phyloP scores from a whole-genome alignment of 1,140 invertebrate genomes.

The Doryteuthis pealeii region DNA sequence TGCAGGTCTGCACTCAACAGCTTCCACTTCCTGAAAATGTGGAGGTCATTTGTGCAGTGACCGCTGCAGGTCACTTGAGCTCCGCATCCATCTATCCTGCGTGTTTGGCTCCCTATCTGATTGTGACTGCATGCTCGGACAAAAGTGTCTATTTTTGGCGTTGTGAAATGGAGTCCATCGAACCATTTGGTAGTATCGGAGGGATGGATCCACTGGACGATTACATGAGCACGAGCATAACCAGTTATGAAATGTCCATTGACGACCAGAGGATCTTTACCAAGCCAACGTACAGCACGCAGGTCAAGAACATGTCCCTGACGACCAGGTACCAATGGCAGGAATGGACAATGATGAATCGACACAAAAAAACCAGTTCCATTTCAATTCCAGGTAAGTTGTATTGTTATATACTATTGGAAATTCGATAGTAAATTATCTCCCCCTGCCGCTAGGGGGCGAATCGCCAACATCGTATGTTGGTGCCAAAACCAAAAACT shows the following conservation, averaged over 20 bases:
- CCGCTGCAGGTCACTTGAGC: conserved; percentile 93
- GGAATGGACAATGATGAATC: conserved; percentile 87
- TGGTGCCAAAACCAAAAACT: too few species aligned
- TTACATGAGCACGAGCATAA: conserved; percentile 19
- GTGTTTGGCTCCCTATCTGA: conserved; percentile 93
- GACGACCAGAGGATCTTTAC: conserved; percentile 33
- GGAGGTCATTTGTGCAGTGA: conserved; percentile 86
- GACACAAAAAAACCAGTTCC: conserved; percentile 72
- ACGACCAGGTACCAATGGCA: conserved; percentile 72
- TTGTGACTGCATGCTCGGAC: conserved; percentile 77
- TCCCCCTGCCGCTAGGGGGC: too few species aligned
- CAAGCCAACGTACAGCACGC: conserved; percentile 22
- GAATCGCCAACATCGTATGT: too few species aligned
- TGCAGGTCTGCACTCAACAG: conserved; percentile 77
- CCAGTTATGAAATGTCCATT: conserved; percentile 46
- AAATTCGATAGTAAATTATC: too few species aligned
- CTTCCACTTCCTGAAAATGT: conserved; percentile 85
- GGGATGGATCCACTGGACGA: conserved; percentile 3
- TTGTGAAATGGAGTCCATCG: conserved; percentile 64
- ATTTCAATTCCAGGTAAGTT: conserved; percentile 78
- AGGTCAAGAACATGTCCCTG: conserved; percentile 25
- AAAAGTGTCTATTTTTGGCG: conserved; percentile 73
- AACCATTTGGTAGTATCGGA: neutral
- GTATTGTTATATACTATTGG: neutral
- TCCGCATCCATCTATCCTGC: conserved; percentile 98